Evolutionary conservation across 2,888 invertebrate species (phyloP), one percentile per base, ranked within the genome.

Genomic region (Epicampocera succincta): DNA sequence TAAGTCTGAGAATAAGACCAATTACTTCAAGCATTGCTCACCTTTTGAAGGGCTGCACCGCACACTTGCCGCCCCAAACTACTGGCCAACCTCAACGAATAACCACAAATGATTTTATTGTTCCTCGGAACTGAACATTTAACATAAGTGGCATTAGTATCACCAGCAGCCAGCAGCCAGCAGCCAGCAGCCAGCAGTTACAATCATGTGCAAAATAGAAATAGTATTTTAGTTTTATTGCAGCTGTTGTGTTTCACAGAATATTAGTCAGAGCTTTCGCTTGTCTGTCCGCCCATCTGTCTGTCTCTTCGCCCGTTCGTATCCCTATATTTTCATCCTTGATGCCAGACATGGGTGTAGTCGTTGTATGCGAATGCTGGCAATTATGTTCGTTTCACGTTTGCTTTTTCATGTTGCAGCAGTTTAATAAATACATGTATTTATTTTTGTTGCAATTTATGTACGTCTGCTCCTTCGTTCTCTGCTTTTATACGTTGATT

Each of bases 201-300:
- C 40, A 50, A 72, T 52, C 50, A 33, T 63, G 52, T 73, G 72
- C 61, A 38, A 40, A 72, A 46, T 61, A 46, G 6, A 44, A 40
- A 40, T 15, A 60, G n/a, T 13, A 19, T 58, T 58, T 58, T 40
- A 56, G 33, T 58, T 75, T 58, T 58, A 50, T 40, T 60, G 58
- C 77, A 77, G 63, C 63, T 77, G 77, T 65, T 77, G 15, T 71
- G 40, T 19, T 77, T 52, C 63, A 63, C 54, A 54, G 15, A 58
- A 33, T 66, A 66, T 54, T 29, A 58, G 58, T 50, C 17, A 33
- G 13, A 33, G 33, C 19, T 19, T 25, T 1, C 12, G 13, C 21
- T 2, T 17, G 12, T 29, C 12, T 13, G n/a, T 33, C 25, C 15
- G 60, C 12, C 12, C 15, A 5, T 65, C 50, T 33, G 50, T 29